Evolutionary conservation across 30 jellyfish, hydroid and myxozoan species (phyloP), one percentile per base, ranked within the genome.

Genomic region (Turritopsis rubra): DNA sequence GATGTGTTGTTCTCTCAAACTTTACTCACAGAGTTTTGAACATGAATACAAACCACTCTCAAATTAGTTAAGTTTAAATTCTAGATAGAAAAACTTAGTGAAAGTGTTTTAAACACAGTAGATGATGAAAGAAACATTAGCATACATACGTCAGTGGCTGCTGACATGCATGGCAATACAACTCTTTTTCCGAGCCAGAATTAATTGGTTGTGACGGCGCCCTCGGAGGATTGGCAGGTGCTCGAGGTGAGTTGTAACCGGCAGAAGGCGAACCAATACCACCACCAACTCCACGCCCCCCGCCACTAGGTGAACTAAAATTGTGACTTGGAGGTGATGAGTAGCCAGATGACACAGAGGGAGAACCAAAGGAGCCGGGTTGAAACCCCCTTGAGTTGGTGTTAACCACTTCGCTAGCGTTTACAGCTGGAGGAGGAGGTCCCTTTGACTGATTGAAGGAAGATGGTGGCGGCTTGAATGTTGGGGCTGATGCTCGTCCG

Each of bases 401-500:
- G 79, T 80, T 80, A 7, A 31, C 54, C 31, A 80, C 54, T 80
- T 80, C 87, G 1, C 65, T 21, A 26, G 87, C 87, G 65, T 89
- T 81, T 73, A 89, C 91, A 8, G 96, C 79, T 16, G 90, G 95
- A 17, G 91, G 73, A 0, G 96, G 75, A 21, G 75, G 83, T 16
- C 79, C 81, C 53, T 85, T 23, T 16, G 91, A 54, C 52, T 82
- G 80, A 18, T 70, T 26, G 3, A 29, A 81, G 22, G 73, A 13
- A 52, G 86, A 66, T 19, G 87, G 31, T 66, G 52, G 54, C 27
- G 83, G 65, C 18, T 85, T 85, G 85, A 79, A 89, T 21, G 88
- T 23, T 22, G 96, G 96, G 18, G 95, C 96, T 18, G 78, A 70
- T 8, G 96, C 96, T 53, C 83, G 52, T 19, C 88, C 75, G 54